Evolutionary conservation across 2,888 invertebrate genomes (phyloP).

Genomic region (Masnerella sp.): DNA sequence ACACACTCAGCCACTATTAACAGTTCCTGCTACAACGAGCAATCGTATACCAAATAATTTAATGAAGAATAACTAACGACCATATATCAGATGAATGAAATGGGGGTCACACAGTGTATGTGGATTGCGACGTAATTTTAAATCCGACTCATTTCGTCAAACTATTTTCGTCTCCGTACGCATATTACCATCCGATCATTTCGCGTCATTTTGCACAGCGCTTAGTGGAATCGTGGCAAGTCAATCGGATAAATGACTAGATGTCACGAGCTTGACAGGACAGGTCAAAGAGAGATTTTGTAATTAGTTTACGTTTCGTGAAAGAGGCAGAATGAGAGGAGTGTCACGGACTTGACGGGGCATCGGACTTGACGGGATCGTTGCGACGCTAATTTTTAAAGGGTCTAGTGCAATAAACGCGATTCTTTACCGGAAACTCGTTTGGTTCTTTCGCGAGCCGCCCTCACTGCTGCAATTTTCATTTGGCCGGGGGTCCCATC

Average conservation of each 20-base stretch:
- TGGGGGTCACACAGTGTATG: slow-evolving; percentile 16
- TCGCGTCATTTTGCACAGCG: slow-evolving; percentile 56
- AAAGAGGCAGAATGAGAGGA: not conserved
- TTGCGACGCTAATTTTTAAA: too few relatives aligned
- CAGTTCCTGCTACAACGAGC: slow-evolving; percentile 74
- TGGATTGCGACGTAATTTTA: slow-evolving; percentile 35
- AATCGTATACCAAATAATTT: slow-evolving; percentile 74
- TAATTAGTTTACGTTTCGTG: not conserved
- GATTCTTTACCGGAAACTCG: slow-evolving; percentile 32
- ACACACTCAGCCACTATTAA: slow-evolving; percentile 66
- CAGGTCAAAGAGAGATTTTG: too few relatives aligned
- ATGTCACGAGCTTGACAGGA: slow-evolving; percentile 65
- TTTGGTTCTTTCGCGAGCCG: slow-evolving; percentile 23
- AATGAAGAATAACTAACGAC: slow-evolving; percentile 54
- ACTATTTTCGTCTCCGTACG: slow-evolving; percentile 47
- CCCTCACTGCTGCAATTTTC: slow-evolving; percentile 31
- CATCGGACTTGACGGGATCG: too few relatives aligned
- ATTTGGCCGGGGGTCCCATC: not conserved
- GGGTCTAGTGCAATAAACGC: slow-evolving; percentile 64
- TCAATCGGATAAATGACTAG: slow-evolving; percentile 41
- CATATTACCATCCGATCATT: slow-evolving; percentile 33
- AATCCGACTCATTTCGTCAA: slow-evolving; percentile 38
- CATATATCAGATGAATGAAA: slow-evolving; percentile 24
- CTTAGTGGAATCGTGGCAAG: slow-evolving; percentile 34
- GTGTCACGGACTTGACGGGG: too few relatives aligned